These are phyloP conservation scores for Temnothorax rugatulus DNA, from an alignment of 2,888 invertebrate genomes.

Conservation along the genomic window DNA sequence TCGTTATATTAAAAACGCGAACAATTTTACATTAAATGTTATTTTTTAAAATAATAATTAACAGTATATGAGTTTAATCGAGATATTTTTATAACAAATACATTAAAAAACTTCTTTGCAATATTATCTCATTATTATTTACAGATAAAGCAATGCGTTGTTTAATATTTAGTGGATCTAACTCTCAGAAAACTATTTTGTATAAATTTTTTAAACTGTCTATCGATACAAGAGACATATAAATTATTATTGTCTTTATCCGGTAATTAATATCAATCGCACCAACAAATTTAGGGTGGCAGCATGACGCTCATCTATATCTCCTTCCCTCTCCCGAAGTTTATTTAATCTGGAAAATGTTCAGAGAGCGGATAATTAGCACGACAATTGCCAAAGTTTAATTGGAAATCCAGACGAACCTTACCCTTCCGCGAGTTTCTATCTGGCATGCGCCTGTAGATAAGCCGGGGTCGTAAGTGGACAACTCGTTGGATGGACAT, in stretches of 20 bases:
- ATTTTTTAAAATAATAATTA: not conserved
- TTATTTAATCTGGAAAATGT: slow-evolving; percentile 76
- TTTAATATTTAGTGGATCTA: not conserved
- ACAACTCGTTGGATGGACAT: slow-evolving; percentile 35
- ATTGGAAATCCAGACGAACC: slow-evolving; percentile 74
- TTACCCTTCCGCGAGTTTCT: slow-evolving; percentile 62
- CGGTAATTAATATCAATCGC: slow-evolving; percentile 61
- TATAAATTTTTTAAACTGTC: not conserved
- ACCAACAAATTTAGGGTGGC: slow-evolving; percentile 59
- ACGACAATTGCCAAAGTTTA: slow-evolving; percentile 77
- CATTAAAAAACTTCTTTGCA: no score
- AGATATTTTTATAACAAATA: no score
- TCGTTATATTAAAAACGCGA: not conserved
- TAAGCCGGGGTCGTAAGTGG: slow-evolving; percentile 50
- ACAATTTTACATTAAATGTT: not conserved
- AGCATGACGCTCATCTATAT: slow-evolving; percentile 12
- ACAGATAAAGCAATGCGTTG: not conserved
- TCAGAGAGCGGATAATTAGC: slow-evolving; percentile 76
- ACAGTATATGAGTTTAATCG: no score
- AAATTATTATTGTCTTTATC: slow-evolving; percentile 2
- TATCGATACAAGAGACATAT: not conserved
- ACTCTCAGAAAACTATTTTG: not conserved
- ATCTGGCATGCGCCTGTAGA: slow-evolving; percentile 56
- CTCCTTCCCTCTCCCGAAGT: slow-evolving; percentile 40
- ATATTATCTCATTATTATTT: not conserved